phyloP scores from a whole-genome alignment of 1,140 invertebrate species.

The Drosophila repletoides region DNA sequence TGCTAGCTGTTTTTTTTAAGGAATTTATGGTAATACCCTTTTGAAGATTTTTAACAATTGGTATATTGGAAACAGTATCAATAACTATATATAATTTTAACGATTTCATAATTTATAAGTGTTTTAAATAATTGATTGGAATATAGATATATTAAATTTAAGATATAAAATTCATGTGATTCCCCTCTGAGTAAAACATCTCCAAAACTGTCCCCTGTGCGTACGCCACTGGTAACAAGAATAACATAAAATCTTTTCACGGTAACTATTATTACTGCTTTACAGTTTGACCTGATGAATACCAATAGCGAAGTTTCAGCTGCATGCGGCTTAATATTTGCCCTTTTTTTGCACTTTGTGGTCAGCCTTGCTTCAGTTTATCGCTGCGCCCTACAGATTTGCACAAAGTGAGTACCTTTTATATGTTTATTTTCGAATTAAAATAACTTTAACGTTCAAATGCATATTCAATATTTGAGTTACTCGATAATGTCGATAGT shows the following conservation, averaged over 20 bases:
- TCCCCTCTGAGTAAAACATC: no score
- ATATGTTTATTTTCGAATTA: not conserved
- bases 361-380: constrained; percentile 81
- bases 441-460: not conserved
- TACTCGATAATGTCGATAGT: constrained; percentile 1
- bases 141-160: no score
- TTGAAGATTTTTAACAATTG: no score
- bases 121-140: no score
- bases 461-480: no score
- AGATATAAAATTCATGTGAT: no score
- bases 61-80: no score
- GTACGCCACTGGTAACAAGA: not conserved
- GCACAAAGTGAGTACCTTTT: constrained; percentile 71
- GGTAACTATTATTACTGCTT: constrained; percentile 4
- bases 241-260: constrained; percentile 13
- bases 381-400: constrained; percentile 74
- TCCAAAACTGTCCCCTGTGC: no score
- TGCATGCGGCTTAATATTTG: constrained; percentile 73
- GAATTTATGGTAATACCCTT: no score
- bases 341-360: constrained; percentile 75
- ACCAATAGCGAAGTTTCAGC: constrained; percentile 72
- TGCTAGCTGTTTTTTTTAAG: no score
- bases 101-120: no score
- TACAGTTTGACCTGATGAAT: constrained; percentile 67
- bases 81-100: no score